phyloP scores from a whole-genome alignment of 2,888 invertebrate species.

The Platycheirus rosarum region DNA sequence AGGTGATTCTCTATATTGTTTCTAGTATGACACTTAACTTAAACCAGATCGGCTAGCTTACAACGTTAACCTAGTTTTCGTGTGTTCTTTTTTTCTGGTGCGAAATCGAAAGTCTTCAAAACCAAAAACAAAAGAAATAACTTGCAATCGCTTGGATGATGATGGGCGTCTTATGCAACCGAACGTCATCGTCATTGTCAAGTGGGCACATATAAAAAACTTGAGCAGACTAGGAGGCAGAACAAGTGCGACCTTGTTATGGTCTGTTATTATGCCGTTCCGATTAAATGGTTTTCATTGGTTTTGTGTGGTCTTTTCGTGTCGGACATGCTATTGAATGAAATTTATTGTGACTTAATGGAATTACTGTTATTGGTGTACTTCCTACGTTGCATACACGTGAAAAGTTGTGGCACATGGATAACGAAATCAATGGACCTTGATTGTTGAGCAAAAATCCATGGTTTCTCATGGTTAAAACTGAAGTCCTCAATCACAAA shows the following conservation, averaged over 20 bases:
- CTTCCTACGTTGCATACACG: neutral
- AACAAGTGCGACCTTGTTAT: constrained; percentile 64
- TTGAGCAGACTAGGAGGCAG: constrained; percentile 51
- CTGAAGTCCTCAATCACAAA: neutral
- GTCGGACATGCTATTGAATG: constrained; percentile 51
- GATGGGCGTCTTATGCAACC: constrained; percentile 70
- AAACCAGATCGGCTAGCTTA: constrained; percentile 53
- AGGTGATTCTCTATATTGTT: neutral
- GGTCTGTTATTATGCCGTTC: constrained; percentile 35
- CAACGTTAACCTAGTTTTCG: constrained; percentile 62
- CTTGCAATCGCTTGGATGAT: constrained; percentile 34
- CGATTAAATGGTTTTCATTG: constrained; percentile 57
- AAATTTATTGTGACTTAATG: constrained; percentile 34
- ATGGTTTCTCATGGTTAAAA: constrained; percentile 1
- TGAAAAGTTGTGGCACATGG: neutral
- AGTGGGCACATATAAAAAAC: constrained; percentile 24
- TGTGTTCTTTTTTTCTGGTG: constrained; percentile 23
- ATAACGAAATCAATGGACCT: constrained; percentile 9
- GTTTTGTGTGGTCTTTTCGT: constrained; percentile 21
- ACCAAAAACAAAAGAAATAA: constrained; percentile 4
- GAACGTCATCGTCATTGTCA: constrained; percentile 54
- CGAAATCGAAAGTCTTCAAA: constrained; percentile 59
- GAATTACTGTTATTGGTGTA: neutral
- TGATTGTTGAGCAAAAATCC: constrained; percentile 5
- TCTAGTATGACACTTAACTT: constrained; percentile 33